phyloP scores from a whole-genome alignment of 2,797 vertebrate species.

The Rhinoraja longicauda region DNA sequence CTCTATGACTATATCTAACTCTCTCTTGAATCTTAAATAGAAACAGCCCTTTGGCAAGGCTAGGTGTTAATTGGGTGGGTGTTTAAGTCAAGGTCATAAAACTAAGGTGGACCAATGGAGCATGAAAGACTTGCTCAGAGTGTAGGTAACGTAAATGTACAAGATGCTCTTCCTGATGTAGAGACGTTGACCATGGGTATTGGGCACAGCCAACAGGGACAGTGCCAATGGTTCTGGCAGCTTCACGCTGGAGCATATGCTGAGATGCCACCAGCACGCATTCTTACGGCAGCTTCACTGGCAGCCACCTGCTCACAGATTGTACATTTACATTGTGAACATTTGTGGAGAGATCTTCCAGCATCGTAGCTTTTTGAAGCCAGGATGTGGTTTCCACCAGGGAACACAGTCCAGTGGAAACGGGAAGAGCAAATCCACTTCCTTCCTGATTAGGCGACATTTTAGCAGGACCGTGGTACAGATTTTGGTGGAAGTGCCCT shows the following conservation, averaged over 20 bases:
- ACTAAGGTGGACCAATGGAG: neutral
- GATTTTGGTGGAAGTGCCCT: neutral
- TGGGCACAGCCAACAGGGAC: too few species aligned
- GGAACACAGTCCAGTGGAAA: neutral
- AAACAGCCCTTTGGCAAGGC: too few species aligned
- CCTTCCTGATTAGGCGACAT: neutral
- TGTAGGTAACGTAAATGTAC: neutral
- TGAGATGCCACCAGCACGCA: neutral
- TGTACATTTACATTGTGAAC: neutral
- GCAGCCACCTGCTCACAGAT: neutral
- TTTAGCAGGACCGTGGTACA: neutral
- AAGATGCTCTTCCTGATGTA: neutral
- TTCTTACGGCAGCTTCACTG: neutral
- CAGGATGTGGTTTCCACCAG: too few species aligned
- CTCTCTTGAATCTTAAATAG: neutral
- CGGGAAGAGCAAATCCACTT: too few species aligned
- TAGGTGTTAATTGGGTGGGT: neutral
- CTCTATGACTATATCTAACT: too few species aligned
- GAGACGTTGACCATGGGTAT: too few species aligned
- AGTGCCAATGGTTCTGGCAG: neutral
- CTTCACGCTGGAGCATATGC: slow-evolving; percentile 7
- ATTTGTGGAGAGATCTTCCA: neutral
- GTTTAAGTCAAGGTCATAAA: too few species aligned
- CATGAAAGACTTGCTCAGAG: neutral
- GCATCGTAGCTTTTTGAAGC: neutral